Conservation (phyloP, 1,140 invertebrate genomes). For the Globodera rostochiensis region DNA sequence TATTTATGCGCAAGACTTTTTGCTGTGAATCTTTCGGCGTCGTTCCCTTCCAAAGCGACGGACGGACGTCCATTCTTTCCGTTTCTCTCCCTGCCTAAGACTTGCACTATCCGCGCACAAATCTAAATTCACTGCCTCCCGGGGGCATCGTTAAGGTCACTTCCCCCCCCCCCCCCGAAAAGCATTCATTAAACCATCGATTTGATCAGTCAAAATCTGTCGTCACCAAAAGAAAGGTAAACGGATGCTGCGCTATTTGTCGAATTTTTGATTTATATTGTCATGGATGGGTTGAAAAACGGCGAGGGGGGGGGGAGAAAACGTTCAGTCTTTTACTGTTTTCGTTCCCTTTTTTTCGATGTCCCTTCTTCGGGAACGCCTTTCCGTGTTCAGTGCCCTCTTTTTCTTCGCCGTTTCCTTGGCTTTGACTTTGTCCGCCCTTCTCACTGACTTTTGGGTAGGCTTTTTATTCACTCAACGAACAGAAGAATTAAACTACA, state of each 20-base stretch:
- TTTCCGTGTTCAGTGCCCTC: constrained; percentile 15
- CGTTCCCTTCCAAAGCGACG: too few species aligned
- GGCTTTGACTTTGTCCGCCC: constrained; percentile 33
- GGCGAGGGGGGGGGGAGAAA: too few species aligned
- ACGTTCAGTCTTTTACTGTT: neutral
- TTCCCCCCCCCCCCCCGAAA: too few species aligned
- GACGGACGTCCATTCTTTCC: too few species aligned
- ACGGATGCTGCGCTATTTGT: too few species aligned
- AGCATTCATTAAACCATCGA: neutral
- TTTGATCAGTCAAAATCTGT: neutral
- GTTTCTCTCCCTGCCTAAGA: neutral
- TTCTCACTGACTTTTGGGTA: constrained; percentile 50
- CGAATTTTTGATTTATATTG: too few species aligned
- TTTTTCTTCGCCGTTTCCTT: constrained; percentile 14
- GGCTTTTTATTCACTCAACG: neutral
- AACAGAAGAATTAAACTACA: neutral
- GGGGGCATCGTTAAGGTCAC: neutral
- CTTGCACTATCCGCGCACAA: neutral
- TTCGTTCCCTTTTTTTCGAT: neutral
- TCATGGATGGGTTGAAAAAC: too few species aligned
- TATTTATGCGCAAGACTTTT: too few species aligned
- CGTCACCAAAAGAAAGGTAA: too few species aligned
- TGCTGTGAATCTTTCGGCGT: too few species aligned
- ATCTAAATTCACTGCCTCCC: neutral
- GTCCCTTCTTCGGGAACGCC: constrained; percentile 20